Base-by-base conservation (phyloP, 2,113 vertebrate genomes). In the Phalacrocorax brasilianus region DNA sequence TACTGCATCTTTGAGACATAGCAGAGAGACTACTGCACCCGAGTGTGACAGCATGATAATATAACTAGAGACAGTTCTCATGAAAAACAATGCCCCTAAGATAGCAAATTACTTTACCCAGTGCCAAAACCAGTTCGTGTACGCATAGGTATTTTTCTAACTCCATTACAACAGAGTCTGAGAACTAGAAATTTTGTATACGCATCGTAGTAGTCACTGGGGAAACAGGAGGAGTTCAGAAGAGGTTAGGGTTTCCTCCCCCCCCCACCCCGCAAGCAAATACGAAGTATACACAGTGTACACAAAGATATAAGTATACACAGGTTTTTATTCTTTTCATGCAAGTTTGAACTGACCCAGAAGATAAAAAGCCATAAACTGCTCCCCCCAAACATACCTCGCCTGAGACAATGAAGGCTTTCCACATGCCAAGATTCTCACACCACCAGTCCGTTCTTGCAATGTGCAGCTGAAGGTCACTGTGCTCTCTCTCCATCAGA, bases 381-480 rank as follows among this genome's bases (percentile, higher is more conserved):
- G 17, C 44, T 17, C 44, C 44, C 44, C 44, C 7, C 18, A 47
- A 45, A 11, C 20, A 35, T 93, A 99, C 99, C 98, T 99, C 99
- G 12, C 98, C 98, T 38, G 97, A 97, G 75, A 98, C 98, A 68
- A 99, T 99, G 30, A 97, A 92, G 12, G 99, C 99, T 96, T 98
- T 99, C 99, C 99, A 99, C 96, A 98, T 97, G 33, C 99, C 99
- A 22, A 99, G 98, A 91, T 99, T 99, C 94, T 99, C 99, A 96
- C 99, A 99, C 99, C 99, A 99, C 99, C 99, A 99, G 82, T 99
- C 99, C 3, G 99, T 99, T 82, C 99, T 98, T 11, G 97, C 98
- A 97, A 99, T 99, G 91, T 99, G 99, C 66, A 99, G 96, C 97
- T 99, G 99, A 26, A 99, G 99, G 81, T 99, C 99, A 35, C 93